Base-by-base conservation (phyloP, 2,113 vertebrate genomes). In the Oreotrochilus melanogaster region DNA sequence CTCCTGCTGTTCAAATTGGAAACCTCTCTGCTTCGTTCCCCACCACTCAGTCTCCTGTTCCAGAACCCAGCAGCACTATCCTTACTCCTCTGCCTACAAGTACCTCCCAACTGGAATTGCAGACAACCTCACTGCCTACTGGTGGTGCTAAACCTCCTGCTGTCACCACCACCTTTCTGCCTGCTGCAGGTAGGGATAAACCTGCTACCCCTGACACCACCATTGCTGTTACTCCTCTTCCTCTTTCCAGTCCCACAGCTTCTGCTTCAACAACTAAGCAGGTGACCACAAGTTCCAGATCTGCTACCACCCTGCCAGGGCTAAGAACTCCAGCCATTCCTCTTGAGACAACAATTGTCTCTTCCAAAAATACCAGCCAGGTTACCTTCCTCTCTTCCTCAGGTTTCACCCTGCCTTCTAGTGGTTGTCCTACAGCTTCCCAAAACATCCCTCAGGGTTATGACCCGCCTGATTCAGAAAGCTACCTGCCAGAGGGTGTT, bases 101-200 rank as follows among this genome's bases (percentile, higher is more conserved):
- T 23, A 5, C 42, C 23, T 18, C 37, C 28, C 53, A 2, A 11
- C n/a, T 42, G 45, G 71, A 37, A 24, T 75, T 67, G 53, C 15
- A 0, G 9, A 5, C 12, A 37, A 9, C 35, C 28, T 61, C 67
- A 76, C 18, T 62, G 58, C 67, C 3, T 12, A 3, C 56, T 42
- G 58, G 16, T 5, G 31, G 18, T 73, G 47, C 62, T 61, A 12
- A 58, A 8, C 21, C 47, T n/a, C 4, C 21, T 62, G 1, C 51
- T 39, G 0, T 39, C 31, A 54, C 53, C 30, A 65, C 11, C 3
- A 6, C 69, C 2, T 31, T 11, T 58, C 19, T 0, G 0, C 79
- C 73, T 45, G 6, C 74, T 27, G n/a, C 7, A 6, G 58, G 70
- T 48, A 13, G 33, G 10, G 48, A 57, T 33, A 21, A 64, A 18